Base-by-base conservation (phyloP, 1,140 invertebrate genomes). In the Drosophila paulistorum region DNA sequence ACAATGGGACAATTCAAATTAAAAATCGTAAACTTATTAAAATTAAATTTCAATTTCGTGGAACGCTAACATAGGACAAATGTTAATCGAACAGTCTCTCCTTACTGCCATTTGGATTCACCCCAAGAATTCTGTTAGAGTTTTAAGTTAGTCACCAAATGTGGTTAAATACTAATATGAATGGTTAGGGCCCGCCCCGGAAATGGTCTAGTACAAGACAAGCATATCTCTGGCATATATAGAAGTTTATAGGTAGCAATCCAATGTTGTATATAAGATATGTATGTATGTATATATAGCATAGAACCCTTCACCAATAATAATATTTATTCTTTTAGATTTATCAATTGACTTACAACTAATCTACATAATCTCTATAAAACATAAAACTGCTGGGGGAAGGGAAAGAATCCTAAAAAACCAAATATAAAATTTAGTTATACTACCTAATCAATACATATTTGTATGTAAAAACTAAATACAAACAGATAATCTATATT, bases 171-270 rank as follows among this genome's bases (percentile, higher is more conserved):
- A 14, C 20, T 20, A 51, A 2, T 23, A 23, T 51, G 45, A 10
- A 23, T 51, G n/a, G 45, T 51, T 51, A 51, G 45, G 10, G 23
- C 17, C 45, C 45, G 17, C 17, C 17, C 17, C 45, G 7, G 13
- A 14, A 42, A 42, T 42, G 41, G 41, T 42, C 41, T 42, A 42
- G 41, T 42, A 42, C 41, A 51, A 48, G 17, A 51, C 45, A 51
- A 51, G 45, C 45, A 51, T 51, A 23, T 51, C 17, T 51, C 45
- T 51, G 45, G 17, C 45, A 51, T 51, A 26, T 26, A 26, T 26
- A 26, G 26, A 26, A 26, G 26, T 26, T 4, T 26, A 26, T 26
- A 30, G 6, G 20, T 23, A 51, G 45, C 17, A 51, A 51, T 51
- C 45, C 45, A 51, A 48, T 20, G 14, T 48, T 20, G 14, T 48